Base-by-base conservation (phyloP, 2,888 invertebrate species). In the Hypsopygia costalis region DNA sequence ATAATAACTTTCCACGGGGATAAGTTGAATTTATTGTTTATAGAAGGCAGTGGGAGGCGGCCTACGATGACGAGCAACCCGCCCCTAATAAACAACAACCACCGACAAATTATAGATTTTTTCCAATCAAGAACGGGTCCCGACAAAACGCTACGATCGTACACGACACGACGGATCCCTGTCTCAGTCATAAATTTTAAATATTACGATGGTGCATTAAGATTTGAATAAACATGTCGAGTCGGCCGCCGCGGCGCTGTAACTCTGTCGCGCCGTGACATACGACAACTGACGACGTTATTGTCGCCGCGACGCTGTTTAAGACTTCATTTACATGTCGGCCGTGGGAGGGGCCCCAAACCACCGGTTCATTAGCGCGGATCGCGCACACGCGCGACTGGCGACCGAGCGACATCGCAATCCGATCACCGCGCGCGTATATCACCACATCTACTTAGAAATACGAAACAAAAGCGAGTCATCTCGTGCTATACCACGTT, bases 181-280 rank as follows among this genome's bases (percentile, higher is more conserved):
- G 62, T 57, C 52, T 51, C 46, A 65, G 60, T 56, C 58, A 73
- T 80, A 81, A 76, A 76, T 79, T 76, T 75, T 58, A 72, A 75
- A 79, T 78, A 82, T 81, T 77, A 78, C 67, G 76, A 69, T 59
- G 57, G 55, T 58, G 68, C 68, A 77, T 76, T 80, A 73, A 75
- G 72, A 78, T 81, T 76, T 81, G 75, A 81, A 85, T 83, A 83
- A 83, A 81, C 82, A 82, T 76, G 81, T 80, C 75, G 63, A 47
- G 53, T 11, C 36, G 44, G 43, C 40, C 49, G 44, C 40, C 43
- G 36, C 46, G 44, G 40, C 49, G 53, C 51, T 47, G 60, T 62
- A 55, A 67, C 66, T 58, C 62, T 61, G 60, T 55, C 64, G 47
- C 52, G 47, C 51, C 50, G 57, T 73, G 76, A 73, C 67, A 62